phyloP scores from a whole-genome alignment of 2,797 vertebrate genomes.

The Melanotaenia boesemani region DNA sequence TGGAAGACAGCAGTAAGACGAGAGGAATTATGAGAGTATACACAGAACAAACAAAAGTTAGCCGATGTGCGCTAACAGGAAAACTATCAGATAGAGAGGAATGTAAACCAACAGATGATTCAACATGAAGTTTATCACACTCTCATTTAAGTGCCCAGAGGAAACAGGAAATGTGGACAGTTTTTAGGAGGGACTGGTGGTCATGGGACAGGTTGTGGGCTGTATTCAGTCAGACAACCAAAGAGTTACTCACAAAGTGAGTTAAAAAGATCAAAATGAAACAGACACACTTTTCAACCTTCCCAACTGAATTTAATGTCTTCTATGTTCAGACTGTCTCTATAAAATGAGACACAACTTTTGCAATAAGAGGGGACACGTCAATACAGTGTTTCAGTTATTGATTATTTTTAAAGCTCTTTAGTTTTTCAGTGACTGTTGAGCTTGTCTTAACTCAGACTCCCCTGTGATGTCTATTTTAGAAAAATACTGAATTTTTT shows the following conservation, averaged over 20 bases:
- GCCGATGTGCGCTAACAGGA: not conserved
- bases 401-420: no score
- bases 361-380: not conserved
- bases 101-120: slow-evolving; percentile 39
- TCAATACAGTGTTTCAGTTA: not conserved
- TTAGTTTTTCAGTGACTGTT: slow-evolving; percentile 1
- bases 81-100: slow-evolving; percentile 41
- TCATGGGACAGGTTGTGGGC: slow-evolving; percentile 21
- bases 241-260: not conserved
- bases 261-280: slow-evolving; percentile 28
- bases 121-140: slow-evolving; percentile 26
- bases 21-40: slow-evolving; percentile 22
- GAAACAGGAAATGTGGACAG: slow-evolving; percentile 49
- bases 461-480: slow-evolving; percentile 3
- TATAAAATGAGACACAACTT: slow-evolving; percentile 40
- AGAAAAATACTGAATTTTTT: not conserved
- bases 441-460: not conserved
- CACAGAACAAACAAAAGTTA: not conserved
- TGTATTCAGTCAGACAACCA: not conserved
- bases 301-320: not conserved
- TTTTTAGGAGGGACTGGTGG: slow-evolving; percentile 29
- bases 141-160: slow-evolving; percentile 17
- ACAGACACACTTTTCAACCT: slow-evolving; percentile 10
- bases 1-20: slow-evolving; percentile 11
- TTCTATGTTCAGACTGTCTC: slow-evolving; percentile 31